phyloP scores from a whole-genome alignment of 2,113 vertebrate genomes.

The Notothenia coriiceps region DNA sequence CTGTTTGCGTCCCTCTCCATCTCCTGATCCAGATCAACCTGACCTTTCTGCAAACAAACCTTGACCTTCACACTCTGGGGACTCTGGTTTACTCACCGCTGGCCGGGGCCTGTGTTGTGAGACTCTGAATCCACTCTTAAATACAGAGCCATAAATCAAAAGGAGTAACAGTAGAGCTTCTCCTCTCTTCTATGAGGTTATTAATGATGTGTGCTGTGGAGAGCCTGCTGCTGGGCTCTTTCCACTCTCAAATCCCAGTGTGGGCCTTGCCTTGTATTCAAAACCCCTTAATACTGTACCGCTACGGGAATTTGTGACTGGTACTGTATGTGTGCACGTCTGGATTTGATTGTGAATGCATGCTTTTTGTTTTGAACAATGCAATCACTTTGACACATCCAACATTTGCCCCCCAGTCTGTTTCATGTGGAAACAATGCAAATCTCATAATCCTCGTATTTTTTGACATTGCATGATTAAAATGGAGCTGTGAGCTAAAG shows the following conservation, averaged over 20 bases:
- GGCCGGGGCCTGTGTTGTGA: slow-evolving; percentile 17
- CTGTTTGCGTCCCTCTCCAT: slow-evolving; percentile 21
- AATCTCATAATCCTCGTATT: slow-evolving; percentile 79
- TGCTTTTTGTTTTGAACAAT: slow-evolving; percentile 40
- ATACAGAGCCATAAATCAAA: slow-evolving; percentile 80
- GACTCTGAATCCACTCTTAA: slow-evolving; percentile 54
- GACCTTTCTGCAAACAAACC: slow-evolving; percentile 68
- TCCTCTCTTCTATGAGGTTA: slow-evolving; percentile 64
- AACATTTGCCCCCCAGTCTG: slow-evolving; percentile 31
- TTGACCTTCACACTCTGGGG: slow-evolving; percentile 62
- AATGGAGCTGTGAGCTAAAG: slow-evolving; percentile 44
- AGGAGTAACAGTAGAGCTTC: slow-evolving; percentile 56
- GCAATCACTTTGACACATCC: slow-evolving; percentile 43
- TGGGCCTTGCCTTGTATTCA: slow-evolving; percentile 47
- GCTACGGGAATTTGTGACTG: slow-evolving; percentile 6
- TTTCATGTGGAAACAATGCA: slow-evolving; percentile 73
- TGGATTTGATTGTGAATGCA: slow-evolving; percentile 2
- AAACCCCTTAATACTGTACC: slow-evolving; percentile 47
- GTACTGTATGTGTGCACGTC: background rate
- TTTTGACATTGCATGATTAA: slow-evolving; percentile 71
- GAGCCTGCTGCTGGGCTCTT: slow-evolving; percentile 53
- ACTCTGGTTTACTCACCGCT: slow-evolving; percentile 59
- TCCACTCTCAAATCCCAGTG: slow-evolving; percentile 45
- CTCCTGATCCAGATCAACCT: slow-evolving; percentile 41
- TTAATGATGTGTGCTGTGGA: slow-evolving; percentile 75